Conservation (phyloP, 2,113 vertebrate genomes). For the Bos taurus region DNA sequence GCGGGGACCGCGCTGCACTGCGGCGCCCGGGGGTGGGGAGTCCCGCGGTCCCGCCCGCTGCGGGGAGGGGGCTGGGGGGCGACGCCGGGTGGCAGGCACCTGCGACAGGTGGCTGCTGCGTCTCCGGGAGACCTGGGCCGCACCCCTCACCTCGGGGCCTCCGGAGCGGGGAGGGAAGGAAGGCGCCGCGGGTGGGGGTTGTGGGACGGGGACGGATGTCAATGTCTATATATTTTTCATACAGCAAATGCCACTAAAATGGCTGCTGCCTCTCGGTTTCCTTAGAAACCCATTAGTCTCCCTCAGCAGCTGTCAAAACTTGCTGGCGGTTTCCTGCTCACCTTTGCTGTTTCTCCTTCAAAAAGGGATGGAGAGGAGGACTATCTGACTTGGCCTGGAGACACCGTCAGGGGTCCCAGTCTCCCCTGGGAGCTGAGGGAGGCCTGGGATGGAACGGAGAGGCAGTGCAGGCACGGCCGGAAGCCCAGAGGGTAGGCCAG, state of each 20-base stretch:
- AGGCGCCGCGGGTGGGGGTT: not conserved
- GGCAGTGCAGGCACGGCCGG: not conserved
- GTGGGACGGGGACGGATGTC: not conserved
- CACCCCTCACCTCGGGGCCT: not conserved
- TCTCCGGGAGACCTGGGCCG: not conserved
- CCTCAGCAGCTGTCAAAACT: slow-evolving; percentile 58
- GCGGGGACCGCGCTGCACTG: slow-evolving; percentile 37
- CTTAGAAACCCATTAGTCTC: slow-evolving; percentile 69
- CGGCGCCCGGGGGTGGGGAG: slow-evolving; percentile 39
- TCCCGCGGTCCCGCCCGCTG: not conserved
- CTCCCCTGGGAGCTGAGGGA: not conserved
- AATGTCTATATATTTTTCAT: slow-evolving; percentile 50
- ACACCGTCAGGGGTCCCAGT: not conserved
- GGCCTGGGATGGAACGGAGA: not conserved
- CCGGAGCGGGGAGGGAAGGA: not conserved
- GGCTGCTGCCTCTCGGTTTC: slow-evolving; percentile 72
- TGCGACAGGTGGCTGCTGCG: slow-evolving; percentile 46
- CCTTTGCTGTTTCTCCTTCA: slow-evolving; percentile 1
- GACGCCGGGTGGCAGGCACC: not conserved
- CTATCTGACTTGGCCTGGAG: not conserved
- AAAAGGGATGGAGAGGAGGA: not conserved
- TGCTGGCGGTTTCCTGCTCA: slow-evolving; percentile 33
- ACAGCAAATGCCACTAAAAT: slow-evolving; percentile 68
- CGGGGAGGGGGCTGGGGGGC: not conserved
- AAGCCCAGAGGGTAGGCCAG: too few species aligned